These are phyloP conservation scores for Chaetops frenatus DNA, from an alignment of 2,113 vertebrate genomes.

Conservation along the genomic window DNA sequence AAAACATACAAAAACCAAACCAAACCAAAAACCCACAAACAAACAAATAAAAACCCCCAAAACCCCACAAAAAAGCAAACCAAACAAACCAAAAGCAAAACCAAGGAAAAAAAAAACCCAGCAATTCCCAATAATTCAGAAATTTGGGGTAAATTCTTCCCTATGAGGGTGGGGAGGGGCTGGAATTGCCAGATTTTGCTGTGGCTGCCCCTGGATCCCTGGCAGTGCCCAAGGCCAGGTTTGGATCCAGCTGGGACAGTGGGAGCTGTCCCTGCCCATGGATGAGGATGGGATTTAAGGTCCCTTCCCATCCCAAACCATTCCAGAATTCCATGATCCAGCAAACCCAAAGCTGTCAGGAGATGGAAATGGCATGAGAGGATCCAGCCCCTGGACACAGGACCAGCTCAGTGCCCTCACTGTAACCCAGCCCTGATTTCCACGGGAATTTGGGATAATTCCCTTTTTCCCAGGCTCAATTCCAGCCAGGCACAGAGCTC, in stretches of 20 bases:
- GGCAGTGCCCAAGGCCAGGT: rapidly evolving
- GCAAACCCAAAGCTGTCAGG: background rate
- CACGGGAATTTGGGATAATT: background rate
- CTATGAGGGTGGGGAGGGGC: rapidly evolving
- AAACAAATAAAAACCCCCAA: background rate
- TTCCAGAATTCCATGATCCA: rapidly evolving
- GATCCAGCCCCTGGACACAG: background rate
- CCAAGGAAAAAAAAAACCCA: background rate
- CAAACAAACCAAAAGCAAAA: too few relatives aligned
- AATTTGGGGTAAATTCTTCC: background rate
- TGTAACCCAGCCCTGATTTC: rapidly evolving
- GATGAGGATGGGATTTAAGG: rapidly evolving
- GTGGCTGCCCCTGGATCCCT: background rate
- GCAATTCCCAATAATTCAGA: background rate
- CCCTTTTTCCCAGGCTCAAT: background rate
- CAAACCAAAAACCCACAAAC: background rate
- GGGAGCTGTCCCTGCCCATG: background rate
- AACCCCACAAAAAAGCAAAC: background rate
- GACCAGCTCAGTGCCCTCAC: background rate
- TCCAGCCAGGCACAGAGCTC: background rate
- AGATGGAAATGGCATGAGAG: rapidly evolving
- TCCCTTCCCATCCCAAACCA: background rate
- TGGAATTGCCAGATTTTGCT: background rate
- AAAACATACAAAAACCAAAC: too few relatives aligned
- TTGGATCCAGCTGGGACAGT: background rate